These are phyloP conservation scores for Gastrophryne carolinensis DNA, from an alignment of 2,797 vertebrate species.

Conservation along the genomic window DNA sequence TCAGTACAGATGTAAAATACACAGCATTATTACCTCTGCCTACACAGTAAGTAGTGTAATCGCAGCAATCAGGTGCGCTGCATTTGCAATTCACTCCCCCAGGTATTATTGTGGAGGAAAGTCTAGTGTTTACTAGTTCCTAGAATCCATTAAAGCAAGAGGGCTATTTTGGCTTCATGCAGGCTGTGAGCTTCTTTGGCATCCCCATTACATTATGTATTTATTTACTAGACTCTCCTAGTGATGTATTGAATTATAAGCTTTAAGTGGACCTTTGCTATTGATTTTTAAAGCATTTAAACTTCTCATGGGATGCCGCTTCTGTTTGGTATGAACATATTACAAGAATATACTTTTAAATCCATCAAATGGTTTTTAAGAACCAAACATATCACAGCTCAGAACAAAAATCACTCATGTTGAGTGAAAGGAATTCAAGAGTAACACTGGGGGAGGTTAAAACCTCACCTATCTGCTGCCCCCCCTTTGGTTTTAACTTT, in stretches of 20 bases:
- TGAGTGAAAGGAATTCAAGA: not conserved
- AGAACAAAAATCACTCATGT: not conserved
- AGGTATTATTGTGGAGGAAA: conserved; percentile 21
- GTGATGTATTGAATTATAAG: not conserved
- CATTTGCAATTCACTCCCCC: conserved; percentile 1
- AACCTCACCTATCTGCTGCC: no score
- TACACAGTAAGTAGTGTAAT: not conserved
- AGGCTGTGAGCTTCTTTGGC: conserved; percentile 2
- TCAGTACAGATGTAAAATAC: no score
- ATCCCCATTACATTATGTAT: not conserved
- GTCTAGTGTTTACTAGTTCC: conserved; percentile 22
- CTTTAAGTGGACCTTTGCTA: conserved; percentile 12
- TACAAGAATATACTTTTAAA: not conserved
- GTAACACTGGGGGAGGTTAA: no score
- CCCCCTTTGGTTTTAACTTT: no score
- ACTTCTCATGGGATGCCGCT: conserved; percentile 11
- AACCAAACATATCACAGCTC: not conserved
- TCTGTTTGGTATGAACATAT: not conserved
- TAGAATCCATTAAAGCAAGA: conserved; percentile 24
- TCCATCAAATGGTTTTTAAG: not conserved
- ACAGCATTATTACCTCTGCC: not conserved
- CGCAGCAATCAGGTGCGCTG: not conserved
- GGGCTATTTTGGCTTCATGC: conserved; percentile 14
- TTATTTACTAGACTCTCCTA: conserved; percentile 21
- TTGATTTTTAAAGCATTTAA: conserved; percentile 35